Evolutionary conservation across 2,113 vertebrate species (phyloP), one percentile per base, ranked within the genome.

Genomic region (Climacteris rufus): DNA sequence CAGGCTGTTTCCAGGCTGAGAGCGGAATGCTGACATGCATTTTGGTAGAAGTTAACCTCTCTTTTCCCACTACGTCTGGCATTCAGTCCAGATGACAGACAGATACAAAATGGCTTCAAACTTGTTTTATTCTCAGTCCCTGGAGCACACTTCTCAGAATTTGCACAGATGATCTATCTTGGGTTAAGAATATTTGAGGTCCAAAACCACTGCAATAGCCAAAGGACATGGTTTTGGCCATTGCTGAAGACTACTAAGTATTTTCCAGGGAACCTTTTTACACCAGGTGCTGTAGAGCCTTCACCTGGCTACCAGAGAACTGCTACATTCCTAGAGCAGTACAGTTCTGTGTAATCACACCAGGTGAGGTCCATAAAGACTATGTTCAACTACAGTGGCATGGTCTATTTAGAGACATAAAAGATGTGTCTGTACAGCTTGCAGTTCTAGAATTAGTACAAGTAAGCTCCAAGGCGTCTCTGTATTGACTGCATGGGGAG

Each of bases 1-100:
- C 91, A 96, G 89, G 69, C 63, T 54, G 15, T 75, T 82, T 96
- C 87, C 90, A 95, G 57, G 47, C 45, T 83, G 54, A 60, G 66
- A 92, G 59, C 1, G 2, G 31, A 85, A 94, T 22, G 35, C 61
- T 94, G 77, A 95, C 97, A 94, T 86, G 27, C 14, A 5, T 40
- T 77, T 74, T 77, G 11, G 39, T 63, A 14, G 50, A 59, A 70
- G 47, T 77, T 53, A 74, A 42, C 24, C 21, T 71, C 27, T 87
- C 31, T 65, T 77, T 69, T 16, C 22, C n/a, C 77, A 33, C n/a
- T 54, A 45, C 25, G 37, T 50, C 50, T 83, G 72, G 8, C 60
- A 22, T 47, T 82, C 21, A 35, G 87, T 77, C 47, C 71, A 28
- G 28, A 44, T 22, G 23, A 57, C 31, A 75, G 30, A 59, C 18